phyloP scores from a whole-genome alignment of 2,113 vertebrate species.

The chimpanzee (Pan troglodytes) region NHGRI_mPanTro3-v2.1_pri NC_072414.2:56988501-56989000 shows the following conservation, averaged over 20 bases:
- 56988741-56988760: neutral
- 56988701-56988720: neutral
- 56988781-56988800: neutral
- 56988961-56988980: too few species aligned
- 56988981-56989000: too few species aligned
- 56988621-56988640: neutral
- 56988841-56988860: neutral
- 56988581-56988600: neutral
- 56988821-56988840: neutral
- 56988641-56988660: neutral
- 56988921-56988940: too few species aligned
- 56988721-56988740: neutral
- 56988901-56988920: too few species aligned
- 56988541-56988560: neutral
- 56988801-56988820: neutral
- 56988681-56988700: neutral
- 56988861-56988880: neutral
- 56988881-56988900: conserved; percentile 4
- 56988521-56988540: neutral
- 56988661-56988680: conserved; percentile 13
- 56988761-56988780: neutral
- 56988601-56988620: neutral
- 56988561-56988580: neutral
- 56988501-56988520: neutral
- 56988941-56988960: too few species aligned